These are phyloP conservation scores for Coreius guichenoti DNA, from an alignment of 2,797 vertebrate genomes.

Conservation along the genomic window DNA sequence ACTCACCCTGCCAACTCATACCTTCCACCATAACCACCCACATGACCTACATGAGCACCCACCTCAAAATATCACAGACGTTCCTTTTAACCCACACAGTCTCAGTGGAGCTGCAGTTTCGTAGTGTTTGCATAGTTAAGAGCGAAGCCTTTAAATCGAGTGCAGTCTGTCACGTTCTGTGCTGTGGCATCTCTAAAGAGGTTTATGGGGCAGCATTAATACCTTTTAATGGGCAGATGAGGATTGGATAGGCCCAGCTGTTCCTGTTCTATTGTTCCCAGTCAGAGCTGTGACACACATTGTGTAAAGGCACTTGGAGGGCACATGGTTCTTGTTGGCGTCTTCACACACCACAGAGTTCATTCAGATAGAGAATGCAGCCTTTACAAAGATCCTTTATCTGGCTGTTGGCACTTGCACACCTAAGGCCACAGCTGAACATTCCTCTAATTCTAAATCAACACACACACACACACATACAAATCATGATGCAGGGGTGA, in stretches of 20 bases:
- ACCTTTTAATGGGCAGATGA: constrained; percentile 27
- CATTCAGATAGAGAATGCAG: background rate
- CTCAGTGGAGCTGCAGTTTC: background rate
- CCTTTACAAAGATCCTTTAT: constrained; percentile 22
- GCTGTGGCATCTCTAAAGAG: background rate
- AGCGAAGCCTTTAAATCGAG: background rate
- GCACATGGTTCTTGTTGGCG: background rate
- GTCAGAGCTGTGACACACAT: constrained; percentile 27
- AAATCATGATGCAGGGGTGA: background rate
- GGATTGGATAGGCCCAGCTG: constrained; percentile 15
- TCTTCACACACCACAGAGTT: constrained; percentile 7
- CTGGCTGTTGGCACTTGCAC: background rate
- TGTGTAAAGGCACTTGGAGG: background rate
- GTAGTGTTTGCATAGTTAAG: background rate
- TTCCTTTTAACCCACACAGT: background rate
- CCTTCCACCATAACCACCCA: constrained; percentile 2
- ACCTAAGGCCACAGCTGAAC: background rate
- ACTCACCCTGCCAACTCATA: background rate
- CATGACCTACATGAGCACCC: background rate
- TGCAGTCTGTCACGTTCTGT: background rate
- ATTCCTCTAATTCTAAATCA: background rate
- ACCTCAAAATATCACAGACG: constrained; percentile 11
- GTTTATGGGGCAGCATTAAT: constrained; percentile 32
- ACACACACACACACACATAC: background rate
- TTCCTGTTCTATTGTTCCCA: constrained; percentile 24